A percentile compares a stretch with the other conserved stretches of the same genome.
phyloP scores from a whole-genome alignment of 2,797 vertebrate species.

The Dryobates pubescens region DNA sequence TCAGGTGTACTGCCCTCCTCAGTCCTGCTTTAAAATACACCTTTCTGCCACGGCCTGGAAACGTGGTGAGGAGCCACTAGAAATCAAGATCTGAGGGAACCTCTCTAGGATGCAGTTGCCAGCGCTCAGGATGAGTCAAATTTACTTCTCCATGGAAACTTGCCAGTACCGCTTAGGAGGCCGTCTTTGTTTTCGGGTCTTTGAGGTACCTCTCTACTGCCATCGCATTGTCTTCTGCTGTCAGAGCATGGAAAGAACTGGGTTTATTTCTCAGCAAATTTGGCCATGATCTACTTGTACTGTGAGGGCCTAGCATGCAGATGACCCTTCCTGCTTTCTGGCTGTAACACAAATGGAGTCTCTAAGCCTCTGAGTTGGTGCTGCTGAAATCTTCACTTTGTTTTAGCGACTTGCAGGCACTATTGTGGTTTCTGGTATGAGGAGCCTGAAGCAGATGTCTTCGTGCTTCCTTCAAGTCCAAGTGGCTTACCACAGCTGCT shows the following conservation, averaged over 20 bases:
- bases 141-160: background rate
- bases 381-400: background rate
- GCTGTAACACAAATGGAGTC: background rate
- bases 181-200: background rate
- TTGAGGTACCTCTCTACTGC: background rate
- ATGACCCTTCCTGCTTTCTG: background rate
- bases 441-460: background rate
- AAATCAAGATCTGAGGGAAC: background rate
- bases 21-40: background rate
- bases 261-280: background rate
- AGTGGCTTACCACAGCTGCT: slow-evolving; percentile 1
- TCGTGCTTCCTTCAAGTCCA: background rate
- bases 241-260: background rate
- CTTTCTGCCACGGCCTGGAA: background rate
- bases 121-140: background rate
- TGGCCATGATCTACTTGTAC: background rate
- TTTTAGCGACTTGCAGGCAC: background rate
- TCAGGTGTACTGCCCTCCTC: background rate
- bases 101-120: background rate
- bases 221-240: background rate
- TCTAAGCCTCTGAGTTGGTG: background rate
- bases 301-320: background rate
- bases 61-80: background rate
- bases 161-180: background rate
- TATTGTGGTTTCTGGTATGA: background rate